These are phyloP conservation scores for Aleiodes alternator DNA, from an alignment of 2,888 invertebrate species.

Conservation along the genomic window DNA sequence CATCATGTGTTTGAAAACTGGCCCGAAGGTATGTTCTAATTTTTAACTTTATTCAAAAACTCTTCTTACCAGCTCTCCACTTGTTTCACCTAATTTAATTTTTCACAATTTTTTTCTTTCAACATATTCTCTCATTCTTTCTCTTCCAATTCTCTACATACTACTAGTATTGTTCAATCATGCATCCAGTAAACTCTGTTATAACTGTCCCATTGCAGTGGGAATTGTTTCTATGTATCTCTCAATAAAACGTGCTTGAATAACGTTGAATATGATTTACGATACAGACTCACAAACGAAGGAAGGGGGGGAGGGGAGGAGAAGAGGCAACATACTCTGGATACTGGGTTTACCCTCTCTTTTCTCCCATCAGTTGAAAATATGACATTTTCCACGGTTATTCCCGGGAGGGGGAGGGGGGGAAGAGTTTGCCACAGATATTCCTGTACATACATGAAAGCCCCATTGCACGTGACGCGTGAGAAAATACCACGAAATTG, in stretches of 20 bases:
- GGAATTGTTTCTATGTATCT: conserved; percentile 8
- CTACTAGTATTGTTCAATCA: background rate
- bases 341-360: conserved; percentile 29
- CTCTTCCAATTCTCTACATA: background rate
- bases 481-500: conserved; percentile 21
- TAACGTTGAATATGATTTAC: conserved; percentile 20
- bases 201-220: conserved; percentile 6
- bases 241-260: conserved; percentile 22
- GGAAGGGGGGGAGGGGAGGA: background rate
- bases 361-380: conserved; percentile 25
- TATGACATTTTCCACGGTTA: conserved; percentile 24
- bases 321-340: conserved; percentile 22
- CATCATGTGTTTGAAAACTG: conserved; percentile 99
- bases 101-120: background rate
- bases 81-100: conserved; percentile 18
- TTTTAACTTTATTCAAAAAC: conserved; percentile 14
- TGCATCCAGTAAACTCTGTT: conserved; percentile 1
- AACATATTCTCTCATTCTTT: background rate
- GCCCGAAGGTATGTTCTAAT: conserved; percentile 90
- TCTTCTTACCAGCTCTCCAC: background rate
- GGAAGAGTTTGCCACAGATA: conserved; percentile 1
- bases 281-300: background rate
- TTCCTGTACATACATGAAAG: conserved; percentile 27
- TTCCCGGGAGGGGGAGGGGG: background rate
- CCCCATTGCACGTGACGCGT: conserved; percentile 26